A percentile compares a stretch with the other conserved stretches of the same genome.
Conservation (phyloP, 2,888 invertebrate species). For the Lypha dubia region DNA sequence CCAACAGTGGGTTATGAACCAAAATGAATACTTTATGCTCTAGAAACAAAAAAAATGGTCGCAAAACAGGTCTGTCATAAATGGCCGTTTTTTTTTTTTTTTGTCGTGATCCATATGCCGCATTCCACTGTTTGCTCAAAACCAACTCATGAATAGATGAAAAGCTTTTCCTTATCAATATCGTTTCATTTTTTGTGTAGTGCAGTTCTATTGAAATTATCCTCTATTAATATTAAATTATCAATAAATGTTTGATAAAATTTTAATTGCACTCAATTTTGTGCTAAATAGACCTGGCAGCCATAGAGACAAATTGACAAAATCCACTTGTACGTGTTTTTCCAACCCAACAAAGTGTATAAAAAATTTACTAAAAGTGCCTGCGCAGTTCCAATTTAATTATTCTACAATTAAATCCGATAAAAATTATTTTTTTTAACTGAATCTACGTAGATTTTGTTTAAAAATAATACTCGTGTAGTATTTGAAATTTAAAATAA, state of each 20-base stretch:
- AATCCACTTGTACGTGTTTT: slow-evolving; percentile 12
- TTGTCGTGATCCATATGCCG: no score
- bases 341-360: slow-evolving; percentile 10
- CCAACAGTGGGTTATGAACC: no score
- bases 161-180: no score
- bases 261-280: slow-evolving; percentile 16
- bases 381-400: slow-evolving; percentile 35
- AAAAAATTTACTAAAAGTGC: slow-evolving; percentile 1
- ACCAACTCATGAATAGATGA: no score
- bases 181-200: not conserved
- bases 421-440: not conserved
- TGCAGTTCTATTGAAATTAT: not conserved
- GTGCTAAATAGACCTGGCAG: slow-evolving; percentile 37
- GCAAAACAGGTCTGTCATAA: no score
- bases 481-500: slow-evolving; percentile 21
- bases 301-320: slow-evolving; percentile 31
- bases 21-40: no score
- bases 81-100: no score
- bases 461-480: not conserved
- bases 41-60: no score
- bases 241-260: not conserved
- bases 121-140: no score
- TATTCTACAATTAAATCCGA: slow-evolving; percentile 47
- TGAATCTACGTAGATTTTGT: not conserved
- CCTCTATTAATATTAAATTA: not conserved